These are phyloP conservation scores for Trachurus trachurus DNA, from an alignment of 2,797 vertebrate genomes.

Conservation along the genomic window DNA sequence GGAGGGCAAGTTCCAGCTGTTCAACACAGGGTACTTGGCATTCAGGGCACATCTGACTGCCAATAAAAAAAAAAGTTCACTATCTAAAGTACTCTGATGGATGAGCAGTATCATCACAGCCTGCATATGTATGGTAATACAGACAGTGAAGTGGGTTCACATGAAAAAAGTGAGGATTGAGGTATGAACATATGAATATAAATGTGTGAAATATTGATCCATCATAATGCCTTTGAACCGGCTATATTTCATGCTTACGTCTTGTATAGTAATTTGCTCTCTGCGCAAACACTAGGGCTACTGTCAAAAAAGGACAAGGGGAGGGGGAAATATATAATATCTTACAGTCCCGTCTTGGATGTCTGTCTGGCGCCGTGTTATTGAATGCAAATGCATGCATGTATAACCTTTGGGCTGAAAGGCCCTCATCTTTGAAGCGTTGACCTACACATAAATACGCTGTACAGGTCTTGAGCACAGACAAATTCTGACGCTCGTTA, in stretches of 20 bases:
- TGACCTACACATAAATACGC: conserved; percentile 87
- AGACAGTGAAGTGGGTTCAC: conserved; percentile 56
- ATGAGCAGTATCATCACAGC: conserved; percentile 47
- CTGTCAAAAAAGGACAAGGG: conserved; percentile 66
- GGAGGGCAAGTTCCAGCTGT: conserved; percentile 47
- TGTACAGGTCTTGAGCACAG: conserved; percentile 82
- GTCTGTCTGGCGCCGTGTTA: conserved; percentile 68
- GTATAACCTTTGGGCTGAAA: conserved; percentile 88
- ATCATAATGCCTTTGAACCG: conserved; percentile 72
- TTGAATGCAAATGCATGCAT: conserved; percentile 88
- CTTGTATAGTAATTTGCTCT: conserved; percentile 77
- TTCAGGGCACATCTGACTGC: conserved; percentile 53
- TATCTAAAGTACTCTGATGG: conserved; percentile 56
- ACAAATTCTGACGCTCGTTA: conserved; percentile 86
- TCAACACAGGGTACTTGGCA: conserved; percentile 54
- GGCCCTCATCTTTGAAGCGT: conserved; percentile 86
- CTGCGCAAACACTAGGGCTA: conserved; percentile 68
- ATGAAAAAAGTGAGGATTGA: conserved; percentile 53
- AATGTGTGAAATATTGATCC: conserved; percentile 84
- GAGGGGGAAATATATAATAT: conserved; percentile 47
- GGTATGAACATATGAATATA: conserved; percentile 81
- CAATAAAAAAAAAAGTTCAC: conserved; percentile 44
- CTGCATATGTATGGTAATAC: conserved; percentile 72
- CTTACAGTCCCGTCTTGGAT: conserved; percentile 52
- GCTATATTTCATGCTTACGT: conserved; percentile 69